Percentiles rank a stretch among this genome's conserved stretches.
phyloP scores from a whole-genome alignment of 2,113 vertebrate genomes.

The Siniperca knerii region DNA sequence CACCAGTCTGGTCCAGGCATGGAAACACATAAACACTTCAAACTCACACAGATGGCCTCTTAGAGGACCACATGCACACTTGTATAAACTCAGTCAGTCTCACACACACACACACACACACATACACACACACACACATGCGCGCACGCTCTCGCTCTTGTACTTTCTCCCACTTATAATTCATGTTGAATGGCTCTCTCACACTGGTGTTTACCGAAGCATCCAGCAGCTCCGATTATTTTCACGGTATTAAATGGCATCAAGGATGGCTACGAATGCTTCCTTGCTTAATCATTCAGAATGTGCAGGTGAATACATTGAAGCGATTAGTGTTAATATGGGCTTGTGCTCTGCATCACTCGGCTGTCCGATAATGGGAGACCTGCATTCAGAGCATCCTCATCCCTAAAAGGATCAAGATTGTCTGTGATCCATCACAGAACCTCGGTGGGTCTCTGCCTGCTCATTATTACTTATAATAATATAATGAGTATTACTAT shows the following conservation, averaged over 20 bases:
- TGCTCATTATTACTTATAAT: conserved; percentile 25
- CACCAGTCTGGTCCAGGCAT: conserved; percentile 25
- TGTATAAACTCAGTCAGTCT: conserved; percentile 36
- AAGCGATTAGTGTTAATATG: conserved; percentile 56
- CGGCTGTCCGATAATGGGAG: conserved; percentile 38
- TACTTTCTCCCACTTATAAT: conserved; percentile 37
- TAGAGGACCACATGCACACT: conserved; percentile 28
- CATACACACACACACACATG: neutral
- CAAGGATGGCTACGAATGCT: conserved; percentile 5
- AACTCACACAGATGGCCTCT: conserved; percentile 44
- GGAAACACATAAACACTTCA: conserved; percentile 39
- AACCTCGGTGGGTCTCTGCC: conserved; percentile 1
- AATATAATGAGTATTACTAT: neutral
- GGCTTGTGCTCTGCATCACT: conserved; percentile 46
- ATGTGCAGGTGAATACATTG: conserved; percentile 66
- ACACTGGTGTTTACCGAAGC: conserved; percentile 38
- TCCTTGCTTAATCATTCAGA: conserved; percentile 48
- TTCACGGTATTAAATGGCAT: conserved; percentile 21
- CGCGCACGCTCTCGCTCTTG: neutral
- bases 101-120: conserved; percentile 14
- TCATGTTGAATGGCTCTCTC: conserved; percentile 14
- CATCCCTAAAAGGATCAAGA: conserved; percentile 43
- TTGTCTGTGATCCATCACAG: conserved; percentile 35
- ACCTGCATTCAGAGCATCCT: conserved; percentile 58
- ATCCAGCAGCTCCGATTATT: conserved; percentile 18